phyloP scores from a whole-genome alignment of 2,113 vertebrate species.

The Thalassoma bifasciatum region DNA sequence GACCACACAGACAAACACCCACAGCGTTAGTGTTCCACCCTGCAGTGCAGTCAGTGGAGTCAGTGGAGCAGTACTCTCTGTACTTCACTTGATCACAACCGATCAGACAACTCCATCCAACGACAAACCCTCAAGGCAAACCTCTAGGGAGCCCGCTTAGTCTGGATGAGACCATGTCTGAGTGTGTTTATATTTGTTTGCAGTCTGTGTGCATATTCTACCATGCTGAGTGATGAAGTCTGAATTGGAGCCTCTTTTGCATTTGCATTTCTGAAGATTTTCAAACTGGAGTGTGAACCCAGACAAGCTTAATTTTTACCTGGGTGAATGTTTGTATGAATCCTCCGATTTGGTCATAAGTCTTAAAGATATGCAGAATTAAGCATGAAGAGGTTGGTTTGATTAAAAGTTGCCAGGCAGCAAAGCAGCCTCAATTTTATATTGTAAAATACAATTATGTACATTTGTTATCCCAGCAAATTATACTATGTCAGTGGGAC shows the following conservation, averaged over 20 bases:
- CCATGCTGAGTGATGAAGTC: conserved; percentile 41
- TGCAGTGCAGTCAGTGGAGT: conserved; percentile 10
- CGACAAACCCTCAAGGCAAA: conserved; percentile 20
- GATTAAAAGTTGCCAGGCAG: no score
- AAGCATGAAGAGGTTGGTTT: no score
- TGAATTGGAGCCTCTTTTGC: neutral
- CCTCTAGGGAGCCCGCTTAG: conserved; percentile 17
- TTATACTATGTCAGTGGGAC: no score
- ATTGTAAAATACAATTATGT: no score
- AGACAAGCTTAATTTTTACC: no score
- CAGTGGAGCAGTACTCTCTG: conserved; percentile 15
- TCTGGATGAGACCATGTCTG: conserved; percentile 15
- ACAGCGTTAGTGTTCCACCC: conserved; percentile 12
- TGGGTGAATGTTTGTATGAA: no score
- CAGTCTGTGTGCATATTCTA: neutral
- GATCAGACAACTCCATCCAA: conserved; percentile 46
- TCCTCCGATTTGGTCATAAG: no score
- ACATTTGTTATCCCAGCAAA: no score
- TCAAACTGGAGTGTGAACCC: no score
- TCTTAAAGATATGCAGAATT: no score
- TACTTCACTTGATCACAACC: conserved; percentile 39
- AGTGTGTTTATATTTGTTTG: conserved; percentile 35
- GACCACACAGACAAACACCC: conserved; percentile 14
- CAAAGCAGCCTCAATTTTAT: no score
- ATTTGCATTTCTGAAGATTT: no score